Evolutionary conservation across 2,797 vertebrate genomes (phyloP).

Genomic region (Melanotaenia boesemani): DNA sequence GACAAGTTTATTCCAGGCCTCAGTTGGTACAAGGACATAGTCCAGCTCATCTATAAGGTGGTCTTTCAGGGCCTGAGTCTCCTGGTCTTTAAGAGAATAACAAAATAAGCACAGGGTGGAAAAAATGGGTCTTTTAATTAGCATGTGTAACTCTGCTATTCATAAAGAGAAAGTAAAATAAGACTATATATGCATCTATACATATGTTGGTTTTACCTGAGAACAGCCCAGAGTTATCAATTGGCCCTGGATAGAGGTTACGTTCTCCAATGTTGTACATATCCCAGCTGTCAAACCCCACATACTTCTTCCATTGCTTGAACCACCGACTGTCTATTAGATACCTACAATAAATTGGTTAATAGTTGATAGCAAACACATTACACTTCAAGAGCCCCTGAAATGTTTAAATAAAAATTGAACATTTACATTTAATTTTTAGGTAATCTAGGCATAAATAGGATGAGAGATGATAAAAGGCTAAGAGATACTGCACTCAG

Average conservation of each 20-base stretch:
- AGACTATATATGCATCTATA: not conserved
- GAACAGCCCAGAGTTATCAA: constrained; percentile 96
- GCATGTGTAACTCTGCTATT: not conserved
- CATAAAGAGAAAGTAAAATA: not conserved
- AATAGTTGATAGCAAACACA: constrained; percentile 16
- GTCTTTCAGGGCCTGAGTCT: constrained; percentile 92
- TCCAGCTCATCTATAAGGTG: constrained; percentile 96
- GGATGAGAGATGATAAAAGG: not conserved
- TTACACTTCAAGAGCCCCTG: not conserved
- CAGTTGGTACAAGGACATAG: constrained; percentile 93
- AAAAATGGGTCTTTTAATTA: not conserved
- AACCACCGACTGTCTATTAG: constrained; percentile 97
- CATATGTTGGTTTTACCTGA: constrained; percentile 82
- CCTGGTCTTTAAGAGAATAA: constrained; percentile 83
- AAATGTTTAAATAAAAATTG: not conserved
- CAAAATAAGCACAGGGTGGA: not conserved
- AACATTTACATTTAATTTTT: not conserved
- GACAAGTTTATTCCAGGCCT: constrained; percentile 94
- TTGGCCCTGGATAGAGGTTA: constrained; percentile 91
- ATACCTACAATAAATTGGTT: constrained; percentile 85
- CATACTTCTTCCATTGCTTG: constrained; percentile 99
- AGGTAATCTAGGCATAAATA: not conserved
- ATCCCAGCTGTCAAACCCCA: constrained; percentile 97
- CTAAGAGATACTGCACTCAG: constrained; percentile 2
- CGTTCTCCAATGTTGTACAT: constrained; percentile 92